These are phyloP conservation scores for Naja naja DNA, from an alignment of 2,113 vertebrate species.

Conservation along the genomic window DNA sequence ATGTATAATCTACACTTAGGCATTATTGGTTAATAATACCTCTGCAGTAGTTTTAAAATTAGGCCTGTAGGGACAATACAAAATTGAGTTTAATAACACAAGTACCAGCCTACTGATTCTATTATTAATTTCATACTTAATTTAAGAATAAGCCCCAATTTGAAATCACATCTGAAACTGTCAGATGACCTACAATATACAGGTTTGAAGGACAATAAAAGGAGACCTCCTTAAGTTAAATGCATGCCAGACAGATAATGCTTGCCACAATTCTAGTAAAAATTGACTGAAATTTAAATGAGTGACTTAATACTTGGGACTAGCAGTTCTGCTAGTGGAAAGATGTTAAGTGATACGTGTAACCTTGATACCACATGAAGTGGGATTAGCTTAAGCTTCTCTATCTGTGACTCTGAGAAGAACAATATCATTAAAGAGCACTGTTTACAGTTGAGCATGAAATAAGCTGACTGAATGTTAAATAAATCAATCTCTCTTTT, in stretches of 20 bases:
- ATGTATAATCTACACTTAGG: background rate
- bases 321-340: background rate
- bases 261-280: background rate
- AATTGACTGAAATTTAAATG: slow-evolving; percentile 22
- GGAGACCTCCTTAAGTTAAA: background rate
- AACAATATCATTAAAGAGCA: slow-evolving; percentile 45
- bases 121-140: slow-evolving; percentile 30
- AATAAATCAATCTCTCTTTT: background rate
- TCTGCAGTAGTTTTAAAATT: slow-evolving; percentile 2
- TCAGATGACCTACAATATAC: background rate
- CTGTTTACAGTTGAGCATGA: slow-evolving; percentile 10
- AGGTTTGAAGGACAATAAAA: background rate
- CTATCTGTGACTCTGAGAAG: background rate
- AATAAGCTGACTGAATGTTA: slow-evolving; percentile 4
- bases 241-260: slow-evolving; percentile 26
- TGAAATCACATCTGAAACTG: background rate
- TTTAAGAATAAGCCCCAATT: slow-evolving; percentile 7
- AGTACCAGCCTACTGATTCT: slow-evolving; percentile 9
- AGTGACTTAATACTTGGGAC: background rate
- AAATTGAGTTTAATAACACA: slow-evolving; percentile 19
- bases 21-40: slow-evolving; percentile 22
- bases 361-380: slow-evolving; percentile 41
- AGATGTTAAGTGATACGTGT: slow-evolving; percentile 27
- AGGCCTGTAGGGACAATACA: background rate
- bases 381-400: slow-evolving; percentile 39